Base-by-base conservation (phyloP, 2,888 invertebrate genomes). In the Drosophila recens region DNA sequence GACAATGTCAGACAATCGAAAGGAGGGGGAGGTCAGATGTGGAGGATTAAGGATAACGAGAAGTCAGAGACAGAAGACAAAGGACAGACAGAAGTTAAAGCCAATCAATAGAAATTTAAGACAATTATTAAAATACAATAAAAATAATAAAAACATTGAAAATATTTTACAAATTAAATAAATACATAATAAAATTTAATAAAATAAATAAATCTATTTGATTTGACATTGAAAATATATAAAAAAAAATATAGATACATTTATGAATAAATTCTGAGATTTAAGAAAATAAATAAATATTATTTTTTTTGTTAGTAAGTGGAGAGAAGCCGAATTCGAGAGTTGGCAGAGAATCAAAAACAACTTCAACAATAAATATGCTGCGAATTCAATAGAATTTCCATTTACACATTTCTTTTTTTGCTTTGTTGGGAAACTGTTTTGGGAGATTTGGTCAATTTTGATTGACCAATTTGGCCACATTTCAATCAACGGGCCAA, bases 401-500 rank as follows among this genome's bases (percentile, higher is more conserved):
- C 5, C 43, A 43, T 56, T 56, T 10, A 34, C 10, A 10, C 3
- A 45, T n/a, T 38, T 36, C 23, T 23, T 34, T 6, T 42, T 56
- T 15, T 34, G 17, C 10, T 34, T 2, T 45, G 3, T 9, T 57
- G 23, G 5, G 15, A 23, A 15, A 30, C 30, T 52, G 52, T 13
- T 48, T n/a, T 48, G 30, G n/a, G 15, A 36, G 53, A 51, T 57
- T 64, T 54, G 74, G 74, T 76, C 79, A 59, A 2, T 63, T 59
- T 45, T 59, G 59, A 66, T 78, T 79, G 75, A 76, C 79, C 75
- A 58, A 75, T 65, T 77, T 64, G 67, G 3, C 38, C 57, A 17
- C 13, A 67, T 77, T 72, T 73, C 74, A 72, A 77, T 77, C 77
- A 67, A 48, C 13, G 34, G 9, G 13, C 11, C n/a, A n/a, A 43